Base-by-base conservation (phyloP, 1,140 invertebrate genomes). In the Drosophila asahinai region DNA sequence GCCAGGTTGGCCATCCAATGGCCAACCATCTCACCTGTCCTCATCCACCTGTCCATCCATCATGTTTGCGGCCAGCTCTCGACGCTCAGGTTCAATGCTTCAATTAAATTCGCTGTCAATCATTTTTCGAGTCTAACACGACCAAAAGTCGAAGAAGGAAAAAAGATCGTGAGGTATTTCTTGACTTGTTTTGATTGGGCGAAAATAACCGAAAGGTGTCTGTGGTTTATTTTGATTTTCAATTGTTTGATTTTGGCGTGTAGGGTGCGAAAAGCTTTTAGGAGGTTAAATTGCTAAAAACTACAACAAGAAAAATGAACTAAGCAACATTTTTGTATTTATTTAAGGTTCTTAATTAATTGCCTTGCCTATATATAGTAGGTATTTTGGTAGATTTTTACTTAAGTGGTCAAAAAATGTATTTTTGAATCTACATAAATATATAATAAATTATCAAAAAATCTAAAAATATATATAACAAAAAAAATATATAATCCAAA, bases 61-160 rank as follows among this genome's bases (percentile, higher is more conserved):
- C 51, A 30, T 15, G 38, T 40, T 73, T 62, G 45, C 14, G 57
- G 43, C 33, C 64, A 79, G 70, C 68, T 52, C 73, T 51, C 51
- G n/a, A 14, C 51, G 52, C 47, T 45, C 58, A 59, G 68, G 77
- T 78, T 84, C 82, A 86, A 75, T 74, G 81, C 81, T 89, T 87
- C 84, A 87, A 87, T 89, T 87, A 84, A 87, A 81, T 72, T 72
- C 49, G 54, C 81, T 89, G 84, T 87, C 84, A 87, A 87, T 87
- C 84, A 87, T 75, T 73, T 80, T 57, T 54, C 19, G 51, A 22
- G 66, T 49, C 55, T 59, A 48, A 54, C 66, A 63, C 47, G 52
- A 36, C 33, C 3, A 36, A 36, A 11, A 33, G 36, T 2, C 17
- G 8, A 62, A 45, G 30, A 36, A 54, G 71, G 45, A 33, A 12